Evolutionary conservation across 1,140 invertebrate genomes (phyloP), one percentile per base, ranked within the genome.

Genomic region (Teleopsis dalmanni): DNA sequence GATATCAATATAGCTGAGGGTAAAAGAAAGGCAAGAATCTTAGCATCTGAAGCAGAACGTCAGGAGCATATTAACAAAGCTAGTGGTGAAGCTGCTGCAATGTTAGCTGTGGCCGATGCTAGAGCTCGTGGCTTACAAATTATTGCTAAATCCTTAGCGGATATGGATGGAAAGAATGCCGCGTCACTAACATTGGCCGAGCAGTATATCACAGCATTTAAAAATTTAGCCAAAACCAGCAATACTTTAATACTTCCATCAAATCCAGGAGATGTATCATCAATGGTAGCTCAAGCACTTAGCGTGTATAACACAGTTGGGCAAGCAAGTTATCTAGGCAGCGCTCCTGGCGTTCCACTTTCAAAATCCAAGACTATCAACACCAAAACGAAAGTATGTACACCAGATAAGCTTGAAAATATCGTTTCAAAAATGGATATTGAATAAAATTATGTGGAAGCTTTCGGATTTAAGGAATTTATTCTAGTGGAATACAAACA

Each of bases 1-100:
- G 91, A 97, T 50, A 96, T 99, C 35, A 99, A 99, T 75, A 86
- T 98, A 26, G 96, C 96, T 0, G 92, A 98, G 72, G 96, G 95
- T 60, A 90, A 95, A 72, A 83, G 95, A 56, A 81, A 84, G 62
- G 79, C 95, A 0, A 81, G 84, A 59, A 97, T 99, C 73, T 78
- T 99, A 31, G 85, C 85, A n/a, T 98, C 93, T 41, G 88, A 93
- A 79, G 89, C 88, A 31, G 83, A 88, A 54, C 83, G 82, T 54
- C 84, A 89, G 55, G 88, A 93, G 65, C 84, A 90, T 60, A 92
- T 93, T 48, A 93, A 93, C 66, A 83, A 83, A 67, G 89, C 90
- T 3, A 78, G 74, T 51, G 91, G 91, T 65, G 88, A 95, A 70
- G 92, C 94, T 6, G 75, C 85, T 57, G 94, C 90, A 8, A 80